These are phyloP conservation scores for Corythoichthys haematopterus DNA, from an alignment of 2,113 vertebrate genomes.

Conservation along the genomic window DNA sequence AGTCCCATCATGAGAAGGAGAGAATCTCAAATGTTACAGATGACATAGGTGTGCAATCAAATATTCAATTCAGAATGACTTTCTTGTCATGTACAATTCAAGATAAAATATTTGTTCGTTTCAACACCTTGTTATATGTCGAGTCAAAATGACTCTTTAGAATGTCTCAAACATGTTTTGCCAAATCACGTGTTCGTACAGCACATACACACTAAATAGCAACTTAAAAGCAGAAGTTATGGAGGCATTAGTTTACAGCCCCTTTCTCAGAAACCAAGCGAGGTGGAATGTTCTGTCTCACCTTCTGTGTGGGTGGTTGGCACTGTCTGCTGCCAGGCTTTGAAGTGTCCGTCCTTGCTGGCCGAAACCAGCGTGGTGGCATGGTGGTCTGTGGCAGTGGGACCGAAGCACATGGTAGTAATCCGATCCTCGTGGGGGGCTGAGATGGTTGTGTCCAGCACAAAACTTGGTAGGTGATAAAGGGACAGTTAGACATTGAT, in stretches of 20 bases:
- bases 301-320: constrained; percentile 69
- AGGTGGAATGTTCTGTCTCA: constrained; percentile 13
- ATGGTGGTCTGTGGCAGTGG: constrained; percentile 41
- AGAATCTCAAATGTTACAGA: not conserved
- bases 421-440: constrained; percentile 82
- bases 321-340: constrained; percentile 83
- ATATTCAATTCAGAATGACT: not conserved
- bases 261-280: not conserved
- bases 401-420: constrained; percentile 82
- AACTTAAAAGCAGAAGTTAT: no score
- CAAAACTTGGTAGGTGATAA: constrained; percentile 71
- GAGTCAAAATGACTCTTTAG: not conserved
- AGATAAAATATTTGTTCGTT: not conserved
- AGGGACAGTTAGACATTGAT: not conserved
- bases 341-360: constrained; percentile 84
- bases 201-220: not conserved
- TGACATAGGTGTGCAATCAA: not conserved
- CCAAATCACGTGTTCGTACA: not conserved
- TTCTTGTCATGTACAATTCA: not conserved
- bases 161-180: not conserved
- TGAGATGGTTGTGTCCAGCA: constrained; percentile 85
- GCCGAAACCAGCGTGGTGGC: constrained; percentile 80
- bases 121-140: not conserved
- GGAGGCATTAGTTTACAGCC: no score
- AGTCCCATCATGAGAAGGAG: not conserved